A percentile compares a stretch with the other conserved stretches of the same genome.
Conservation (phyloP, 1,140 invertebrate genomes). For the Lamellibrachia luymesi region DNA sequence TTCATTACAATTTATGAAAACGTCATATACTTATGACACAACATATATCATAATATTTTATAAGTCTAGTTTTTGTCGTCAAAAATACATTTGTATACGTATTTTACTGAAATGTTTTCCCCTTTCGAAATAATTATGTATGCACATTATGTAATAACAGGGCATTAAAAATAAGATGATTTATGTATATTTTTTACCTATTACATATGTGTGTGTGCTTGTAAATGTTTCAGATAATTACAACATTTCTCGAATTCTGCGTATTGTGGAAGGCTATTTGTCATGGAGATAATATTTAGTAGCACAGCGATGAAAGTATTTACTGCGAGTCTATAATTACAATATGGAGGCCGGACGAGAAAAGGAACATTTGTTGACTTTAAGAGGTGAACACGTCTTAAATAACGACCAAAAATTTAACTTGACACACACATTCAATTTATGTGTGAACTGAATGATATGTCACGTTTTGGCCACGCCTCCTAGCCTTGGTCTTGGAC, state of each 20-base stretch:
- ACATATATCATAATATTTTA: not conserved
- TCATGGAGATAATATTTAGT: not conserved
- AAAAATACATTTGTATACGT: not conserved
- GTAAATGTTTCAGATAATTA: not conserved
- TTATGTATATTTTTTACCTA: not conserved
- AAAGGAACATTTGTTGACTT: conserved; percentile 26
- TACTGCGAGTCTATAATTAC: not conserved
- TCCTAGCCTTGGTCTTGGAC: not conserved
- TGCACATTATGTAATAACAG: not conserved
- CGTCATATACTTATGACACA: not conserved
- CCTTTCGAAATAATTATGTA: not conserved
- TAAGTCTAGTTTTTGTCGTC: not conserved
- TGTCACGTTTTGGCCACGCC: not conserved
- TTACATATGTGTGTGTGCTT: not conserved
- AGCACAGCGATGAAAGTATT: not conserved
- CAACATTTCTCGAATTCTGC: not conserved
- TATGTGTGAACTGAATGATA: not conserved
- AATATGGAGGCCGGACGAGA: conserved; percentile 21
- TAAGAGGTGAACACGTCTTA: conserved; percentile 14
- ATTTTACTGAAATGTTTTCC: not conserved
- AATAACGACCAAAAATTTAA: not conserved
- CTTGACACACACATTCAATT: not conserved
- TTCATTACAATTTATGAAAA: not conserved
- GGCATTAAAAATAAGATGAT: not conserved
- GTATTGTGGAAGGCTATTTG: not conserved